Evolutionary conservation across 2,113 vertebrate species (phyloP).

Genomic region (Laticauda laticaudata): DNA sequence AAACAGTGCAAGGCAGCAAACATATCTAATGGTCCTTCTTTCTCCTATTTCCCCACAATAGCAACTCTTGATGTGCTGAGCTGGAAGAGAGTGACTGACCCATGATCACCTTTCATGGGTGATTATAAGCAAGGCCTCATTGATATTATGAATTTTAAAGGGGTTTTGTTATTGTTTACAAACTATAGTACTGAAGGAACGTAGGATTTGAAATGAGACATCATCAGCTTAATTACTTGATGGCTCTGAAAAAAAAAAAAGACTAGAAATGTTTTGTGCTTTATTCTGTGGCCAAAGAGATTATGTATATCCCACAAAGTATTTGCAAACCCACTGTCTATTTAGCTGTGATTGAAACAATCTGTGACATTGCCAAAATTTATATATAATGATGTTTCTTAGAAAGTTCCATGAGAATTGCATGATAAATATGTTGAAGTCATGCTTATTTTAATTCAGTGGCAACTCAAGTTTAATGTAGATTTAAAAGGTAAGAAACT

Average conservation of each 20-base stretch:
- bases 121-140: background rate
- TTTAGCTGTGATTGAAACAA: background rate
- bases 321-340: background rate
- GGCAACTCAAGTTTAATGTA: background rate
- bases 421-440: background rate
- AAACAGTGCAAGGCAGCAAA: background rate
- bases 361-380: background rate
- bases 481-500: conserved; percentile 3
- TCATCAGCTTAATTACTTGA: background rate
- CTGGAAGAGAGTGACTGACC: background rate
- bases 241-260: background rate
- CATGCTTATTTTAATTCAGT: background rate
- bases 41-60: background rate
- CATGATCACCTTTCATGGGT: background rate
- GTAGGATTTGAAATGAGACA: background rate
- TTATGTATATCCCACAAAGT: background rate
- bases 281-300: background rate
- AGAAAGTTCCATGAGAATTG: background rate
- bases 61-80: background rate
- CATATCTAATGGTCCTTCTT: background rate
- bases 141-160: background rate
- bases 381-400: background rate
- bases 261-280: background rate
- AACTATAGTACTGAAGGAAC: background rate
- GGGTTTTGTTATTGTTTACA: background rate